Base-by-base conservation (phyloP, 2,888 invertebrate species). In the Camponotus fellah region DNA sequence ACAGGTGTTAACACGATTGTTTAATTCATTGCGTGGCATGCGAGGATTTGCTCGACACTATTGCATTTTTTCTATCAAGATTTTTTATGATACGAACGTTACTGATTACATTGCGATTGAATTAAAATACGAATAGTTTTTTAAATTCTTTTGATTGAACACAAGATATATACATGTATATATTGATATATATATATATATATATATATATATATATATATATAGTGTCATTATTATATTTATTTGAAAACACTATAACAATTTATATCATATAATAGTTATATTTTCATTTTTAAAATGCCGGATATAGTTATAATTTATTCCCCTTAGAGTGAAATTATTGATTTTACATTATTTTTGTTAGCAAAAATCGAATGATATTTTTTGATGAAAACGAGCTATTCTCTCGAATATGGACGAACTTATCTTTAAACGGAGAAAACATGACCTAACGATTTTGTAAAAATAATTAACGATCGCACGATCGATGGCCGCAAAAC, bases 381-480 rank as follows among this genome's bases (percentile, higher is more conserved):
- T 60, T 71, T 79, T 68, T 74, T 81, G n/a, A n/a, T n/a, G n/a
- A 26, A 74, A 74, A 74, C 53, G n/a, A 53, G n/a, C 53, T 26
- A 40, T 17, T 65, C 68, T 60, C 40, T 60, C 49, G 37, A n/a
- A 60, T 37, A 34, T 40, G 26, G 21, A 26, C 56, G 34, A 49
- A 58, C 79, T 60, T 81, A 69, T 72, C 72, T 69, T 87, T 75
- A 79, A 86, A 87, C n/a, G 8, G 87, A 88, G 82, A 85, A 79
- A 89, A 86, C 86, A 83, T 60, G 81, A 75, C 58, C 68, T 71
- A 68, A 49, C 82, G 84, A 90, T 91, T 89, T 90, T 86, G 87
- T 88, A 90, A 92, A 92, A 92, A 92, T 92, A 92, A 92, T 92
- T 92, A 92, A 92, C 88, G 90, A 86, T 86, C 86, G 74, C 76